Evolutionary conservation across 2,888 invertebrate genomes (phyloP), one percentile per base, ranked within the genome.

Genomic region (Mactromeris polynyma): DNA sequence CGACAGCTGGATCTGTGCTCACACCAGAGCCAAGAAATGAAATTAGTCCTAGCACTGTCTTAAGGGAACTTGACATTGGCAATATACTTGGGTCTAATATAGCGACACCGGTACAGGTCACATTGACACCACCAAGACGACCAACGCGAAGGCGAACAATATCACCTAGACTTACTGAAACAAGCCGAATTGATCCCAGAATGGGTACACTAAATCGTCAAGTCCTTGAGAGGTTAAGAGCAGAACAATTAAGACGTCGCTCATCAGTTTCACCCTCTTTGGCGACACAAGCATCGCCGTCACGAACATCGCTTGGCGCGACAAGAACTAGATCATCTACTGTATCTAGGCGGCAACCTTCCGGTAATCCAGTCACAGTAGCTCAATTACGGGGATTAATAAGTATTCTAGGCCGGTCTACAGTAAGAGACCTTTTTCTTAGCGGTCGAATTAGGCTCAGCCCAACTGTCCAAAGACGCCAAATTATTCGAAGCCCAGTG

Each of bases 21-120:
- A n/a, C 87, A 6, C 90, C 90, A 6, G 90, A 88, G 21, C 84
- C 84, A 78, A 78, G 78, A 36, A 84, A 84, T 78, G 11, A 54
- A 38, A 73, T 84, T 7, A 77, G 78, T 1, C 86, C 86, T 17
- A 42, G 38, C 31, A 58, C 77, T 26, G 38, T 87, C 21, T 33
- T 87, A 42, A 77, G 82, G 40, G 78, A 87, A 78, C 82, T 87
- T 36, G 78, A 82, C 21, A 78, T 87, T 40, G 40, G 58, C 36
- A 87, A 87, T 78, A 87, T 87, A 21, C 82, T 87, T 42, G 86
- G 86, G 2, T 46, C 84, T 78, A 84, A 84, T 54, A 33, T 78
- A 21, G 84, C 78, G 17, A 54, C 78, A 26, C 84, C 84, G 26
- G 26, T 54, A n/a, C 77, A n/a, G 46, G 73, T 77, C 2, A 46